A percentile compares a stretch with the other conserved stretches of the same genome.
These are phyloP conservation scores for Megaptera novaeangliae DNA, from an alignment of 2,113 vertebrate species.

Conservation along the genomic window DNA sequence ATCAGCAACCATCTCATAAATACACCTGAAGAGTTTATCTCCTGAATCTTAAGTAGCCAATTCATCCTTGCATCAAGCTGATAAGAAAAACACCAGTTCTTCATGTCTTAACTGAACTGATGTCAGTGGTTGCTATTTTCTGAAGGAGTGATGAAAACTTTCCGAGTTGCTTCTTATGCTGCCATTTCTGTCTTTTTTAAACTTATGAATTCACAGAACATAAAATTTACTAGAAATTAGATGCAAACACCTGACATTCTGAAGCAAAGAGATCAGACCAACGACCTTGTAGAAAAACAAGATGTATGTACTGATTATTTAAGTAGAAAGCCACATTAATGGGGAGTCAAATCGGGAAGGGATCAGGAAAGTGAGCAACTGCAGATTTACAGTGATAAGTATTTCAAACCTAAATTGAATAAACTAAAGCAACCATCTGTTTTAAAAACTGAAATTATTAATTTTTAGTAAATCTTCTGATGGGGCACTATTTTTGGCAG, in stretches of 20 bases:
- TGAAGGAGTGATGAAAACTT: background rate
- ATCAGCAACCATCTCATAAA: background rate
- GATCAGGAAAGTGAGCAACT: constrained; percentile 57
- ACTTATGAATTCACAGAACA: background rate
- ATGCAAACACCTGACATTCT: constrained; percentile 37
- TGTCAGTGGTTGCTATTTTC: background rate
- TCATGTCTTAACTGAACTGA: background rate
- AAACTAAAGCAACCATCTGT: constrained; percentile 83
- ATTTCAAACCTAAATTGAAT: constrained; percentile 77
- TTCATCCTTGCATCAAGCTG: background rate
- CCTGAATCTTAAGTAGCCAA: background rate
- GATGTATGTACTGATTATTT: background rate
- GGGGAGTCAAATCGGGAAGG: background rate
- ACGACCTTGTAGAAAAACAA: background rate
- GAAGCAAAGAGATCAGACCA: background rate
- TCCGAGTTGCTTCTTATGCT: background rate
- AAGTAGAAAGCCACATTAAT: constrained; percentile 10
- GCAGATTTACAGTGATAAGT: constrained; percentile 61
- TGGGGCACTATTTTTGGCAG: constrained; percentile 80
- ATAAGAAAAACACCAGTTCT: background rate
- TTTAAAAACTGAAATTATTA: constrained; percentile 83
- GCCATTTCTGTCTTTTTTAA: background rate
- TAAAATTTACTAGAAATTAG: background rate
- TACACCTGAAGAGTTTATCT: background rate
- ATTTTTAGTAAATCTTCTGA: constrained; percentile 81